Percentiles rank a stretch among this genome's conserved stretches.
These are phyloP conservation scores for Simalia tracyae DNA, from an alignment of 2,797 vertebrate genomes.

Conservation along the genomic window DNA sequence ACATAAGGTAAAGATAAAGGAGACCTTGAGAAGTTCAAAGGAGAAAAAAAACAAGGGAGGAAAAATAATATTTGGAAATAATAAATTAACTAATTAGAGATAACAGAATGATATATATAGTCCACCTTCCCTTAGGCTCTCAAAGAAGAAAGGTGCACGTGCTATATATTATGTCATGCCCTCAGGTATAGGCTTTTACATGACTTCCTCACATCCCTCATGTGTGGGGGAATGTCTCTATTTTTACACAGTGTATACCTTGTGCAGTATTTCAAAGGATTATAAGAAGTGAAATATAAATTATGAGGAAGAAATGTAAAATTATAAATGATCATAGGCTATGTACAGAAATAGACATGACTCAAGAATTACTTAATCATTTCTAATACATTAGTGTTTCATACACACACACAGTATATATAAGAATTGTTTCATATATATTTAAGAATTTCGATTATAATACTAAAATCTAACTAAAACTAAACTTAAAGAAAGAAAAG, in stretches of 20 bases:
- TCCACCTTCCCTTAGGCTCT: slow-evolving; percentile 7
- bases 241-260: too few species aligned
- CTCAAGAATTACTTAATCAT: neutral
- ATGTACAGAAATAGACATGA: neutral
- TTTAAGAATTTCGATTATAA: too few species aligned
- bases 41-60: slow-evolving; percentile 4
- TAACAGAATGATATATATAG: neutral
- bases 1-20: neutral
- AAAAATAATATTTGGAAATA: neutral
- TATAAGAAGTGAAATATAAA: neutral
- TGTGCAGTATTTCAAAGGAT: neutral
- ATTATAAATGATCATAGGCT: neutral
- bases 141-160: neutral
- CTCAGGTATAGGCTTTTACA: too few species aligned
- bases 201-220: too few species aligned
- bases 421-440: too few species aligned
- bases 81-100: neutral
- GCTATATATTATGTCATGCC: too few species aligned
- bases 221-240: too few species aligned
- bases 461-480: too few species aligned
- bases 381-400: too few species aligned
- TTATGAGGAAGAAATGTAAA: neutral
- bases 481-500: too few species aligned
- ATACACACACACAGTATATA: too few species aligned
- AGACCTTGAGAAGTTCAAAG: slow-evolving; percentile 10